Base-by-base conservation (phyloP, 2,888 invertebrate species). In the Mellilla xanthometata region DNA sequence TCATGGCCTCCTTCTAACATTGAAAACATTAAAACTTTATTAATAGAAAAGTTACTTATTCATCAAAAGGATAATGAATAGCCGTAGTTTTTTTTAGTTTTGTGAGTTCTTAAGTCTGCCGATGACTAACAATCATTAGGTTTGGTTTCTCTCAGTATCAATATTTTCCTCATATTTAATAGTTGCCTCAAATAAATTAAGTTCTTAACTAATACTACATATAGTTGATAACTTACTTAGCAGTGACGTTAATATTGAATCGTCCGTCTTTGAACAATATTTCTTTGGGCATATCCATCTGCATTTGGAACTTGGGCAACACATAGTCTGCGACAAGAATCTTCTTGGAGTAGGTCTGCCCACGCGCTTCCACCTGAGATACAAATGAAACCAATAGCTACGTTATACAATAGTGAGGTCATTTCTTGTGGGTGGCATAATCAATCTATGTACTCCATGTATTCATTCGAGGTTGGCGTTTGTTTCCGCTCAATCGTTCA, bases 301-400 rank as follows among this genome's bases (percentile, higher is more conserved):
- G 92, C 47, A 99, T 95, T 69, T 97, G 94, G 80, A 98, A 99
- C 73, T 98, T 98, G 0, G 99, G 99, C 57, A 97, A 83, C 41
- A 99, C 95, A 65, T 97, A 97, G 81, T 97, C 96, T 4, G 97
- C 96, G 3, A 98, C 96, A 72, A 95, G 92, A 52, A 97, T 92
- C 6, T 91, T 91, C 68, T 95, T 94, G 44, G 93, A 91, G 69
- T 93, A 93, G 7, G 79, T 90, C 69, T 94, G 94, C 39, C 84
- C 87, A 45, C 80, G 80, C 7, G 75, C 72, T 52, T 88, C 88
- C 56, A 86, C 88, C 86, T 90, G 38, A 29, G 35, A 19, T 5
- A 6, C 15, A 19, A 19, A 19, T 6, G 6, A 6, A 42, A 42
- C 39, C 39, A 40, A 52, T 52, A 32, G 34, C n/a, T n/a, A n/a